Percentiles rank a stretch among this genome's conserved stretches.
Conservation (phyloP, 2,797 vertebrate genomes). For the Cryptoprocta ferox region DNA sequence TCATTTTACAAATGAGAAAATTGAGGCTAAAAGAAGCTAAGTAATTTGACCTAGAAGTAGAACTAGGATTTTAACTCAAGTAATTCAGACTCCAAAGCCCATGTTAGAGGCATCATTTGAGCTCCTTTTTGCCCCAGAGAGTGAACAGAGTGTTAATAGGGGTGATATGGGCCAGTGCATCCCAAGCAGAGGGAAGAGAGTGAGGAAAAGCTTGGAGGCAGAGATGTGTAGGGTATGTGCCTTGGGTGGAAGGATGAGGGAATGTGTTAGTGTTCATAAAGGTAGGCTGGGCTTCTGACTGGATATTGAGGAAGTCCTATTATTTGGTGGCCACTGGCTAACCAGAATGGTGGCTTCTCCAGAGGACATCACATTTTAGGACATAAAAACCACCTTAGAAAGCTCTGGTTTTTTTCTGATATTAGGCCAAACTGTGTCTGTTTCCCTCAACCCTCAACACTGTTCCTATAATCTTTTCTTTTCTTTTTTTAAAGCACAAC, state of each 20-base stretch:
- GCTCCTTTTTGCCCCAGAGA: background rate
- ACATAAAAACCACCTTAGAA: background rate
- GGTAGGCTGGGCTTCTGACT: background rate
- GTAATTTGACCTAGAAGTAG: background rate
- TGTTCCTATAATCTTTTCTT: background rate
- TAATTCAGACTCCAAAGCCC: background rate
- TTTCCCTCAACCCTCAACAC: background rate
- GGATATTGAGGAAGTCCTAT: background rate
- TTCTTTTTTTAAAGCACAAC: background rate
- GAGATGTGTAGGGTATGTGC: background rate
- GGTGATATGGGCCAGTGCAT: background rate
- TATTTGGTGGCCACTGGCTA: background rate
- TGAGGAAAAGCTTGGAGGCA: background rate
- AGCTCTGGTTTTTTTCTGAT: conserved; percentile 32
- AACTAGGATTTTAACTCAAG: conserved; percentile 27
- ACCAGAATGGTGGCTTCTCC: background rate
- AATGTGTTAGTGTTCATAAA: background rate
- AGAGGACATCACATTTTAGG: background rate
- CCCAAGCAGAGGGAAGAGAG: background rate
- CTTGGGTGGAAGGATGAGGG: background rate
- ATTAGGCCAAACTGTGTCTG: conserved; percentile 39
- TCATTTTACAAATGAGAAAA: conserved; percentile 31
- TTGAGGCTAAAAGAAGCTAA: background rate
- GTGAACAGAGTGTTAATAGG: background rate
- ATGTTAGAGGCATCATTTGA: background rate